These are phyloP conservation scores for Ctenosaura bakeri DNA, from an alignment of 2,797 vertebrate genomes.

Conservation along the genomic window DNA sequence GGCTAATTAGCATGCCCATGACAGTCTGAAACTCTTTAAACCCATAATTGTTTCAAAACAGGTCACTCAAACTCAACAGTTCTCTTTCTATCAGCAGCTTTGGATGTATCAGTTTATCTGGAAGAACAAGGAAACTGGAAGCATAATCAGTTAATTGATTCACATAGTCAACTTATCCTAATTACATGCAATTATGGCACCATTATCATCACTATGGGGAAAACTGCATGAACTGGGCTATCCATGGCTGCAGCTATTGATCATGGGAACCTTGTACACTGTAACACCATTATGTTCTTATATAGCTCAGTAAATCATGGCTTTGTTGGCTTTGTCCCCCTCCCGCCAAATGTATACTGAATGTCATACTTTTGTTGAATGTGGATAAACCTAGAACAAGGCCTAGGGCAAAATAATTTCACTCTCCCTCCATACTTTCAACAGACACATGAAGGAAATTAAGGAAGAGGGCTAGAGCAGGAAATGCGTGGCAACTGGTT, in stretches of 20 bases:
- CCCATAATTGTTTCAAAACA: slow-evolving; percentile 7
- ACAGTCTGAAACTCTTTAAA: not conserved
- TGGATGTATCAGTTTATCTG: not conserved
- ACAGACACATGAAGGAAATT: not conserved
- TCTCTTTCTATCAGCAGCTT: not conserved
- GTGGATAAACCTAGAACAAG: not conserved
- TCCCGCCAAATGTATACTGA: not conserved
- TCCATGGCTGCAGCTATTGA: not conserved
- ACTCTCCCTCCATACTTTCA: not conserved
- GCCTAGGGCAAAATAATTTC: not conserved
- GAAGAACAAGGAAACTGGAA: slow-evolving; percentile 2
- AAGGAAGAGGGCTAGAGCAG: not conserved
- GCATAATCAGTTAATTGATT: not conserved
- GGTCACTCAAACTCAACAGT: not conserved
- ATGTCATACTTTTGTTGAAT: not conserved
- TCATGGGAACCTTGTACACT: not conserved
- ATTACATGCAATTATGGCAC: not conserved
- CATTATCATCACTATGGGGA: not conserved
- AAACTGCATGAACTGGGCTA: not conserved
- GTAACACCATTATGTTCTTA: not conserved
- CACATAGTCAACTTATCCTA: not conserved
- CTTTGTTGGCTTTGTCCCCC: not conserved
- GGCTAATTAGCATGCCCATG: not conserved
- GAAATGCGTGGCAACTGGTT: not conserved
- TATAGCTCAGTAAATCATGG: not conserved